phyloP scores from a whole-genome alignment of 1,140 invertebrate genomes.

The Schlechtendalia chinensis region DNA sequence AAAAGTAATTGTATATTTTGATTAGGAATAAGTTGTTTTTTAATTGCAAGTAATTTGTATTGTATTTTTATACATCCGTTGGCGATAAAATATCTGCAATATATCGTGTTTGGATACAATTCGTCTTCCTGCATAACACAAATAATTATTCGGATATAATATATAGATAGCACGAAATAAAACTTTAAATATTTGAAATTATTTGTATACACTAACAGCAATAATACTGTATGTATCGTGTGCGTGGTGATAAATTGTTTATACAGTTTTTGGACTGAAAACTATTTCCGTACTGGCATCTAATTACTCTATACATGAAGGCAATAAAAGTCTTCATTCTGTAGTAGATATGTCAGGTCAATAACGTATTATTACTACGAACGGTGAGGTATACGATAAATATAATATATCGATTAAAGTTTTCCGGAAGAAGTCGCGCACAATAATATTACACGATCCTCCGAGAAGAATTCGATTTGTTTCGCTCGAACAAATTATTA shows the following conservation, averaged over 20 bases:
- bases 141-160: not conserved
- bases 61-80: not conserved
- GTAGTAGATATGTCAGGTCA: too few relatives aligned
- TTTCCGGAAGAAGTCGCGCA: constrained; percentile 21
- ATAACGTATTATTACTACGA: too few relatives aligned
- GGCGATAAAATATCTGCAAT: not conserved
- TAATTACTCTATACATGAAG: too few relatives aligned
- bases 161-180: too few relatives aligned
- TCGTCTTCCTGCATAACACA: not conserved
- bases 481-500: constrained; percentile 39
- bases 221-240: too few relatives aligned
- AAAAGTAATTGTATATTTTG: constrained; percentile 26
- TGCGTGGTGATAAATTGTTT: constrained; percentile 6
- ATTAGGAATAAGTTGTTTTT: not conserved
- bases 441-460: constrained; percentile 17
- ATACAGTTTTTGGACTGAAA: constrained; percentile 1
- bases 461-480: constrained; percentile 30
- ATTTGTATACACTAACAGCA: too few relatives aligned
- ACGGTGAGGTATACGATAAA: too few relatives aligned
- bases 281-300: not conserved
- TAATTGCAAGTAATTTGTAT: not conserved
- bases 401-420: constrained; percentile 13
- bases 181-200: too few relatives aligned
- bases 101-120: not conserved
- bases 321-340: too few relatives aligned